phyloP scores from a whole-genome alignment of 1,140 invertebrate genomes.

The Drosophila sulfurigaster region DNA sequence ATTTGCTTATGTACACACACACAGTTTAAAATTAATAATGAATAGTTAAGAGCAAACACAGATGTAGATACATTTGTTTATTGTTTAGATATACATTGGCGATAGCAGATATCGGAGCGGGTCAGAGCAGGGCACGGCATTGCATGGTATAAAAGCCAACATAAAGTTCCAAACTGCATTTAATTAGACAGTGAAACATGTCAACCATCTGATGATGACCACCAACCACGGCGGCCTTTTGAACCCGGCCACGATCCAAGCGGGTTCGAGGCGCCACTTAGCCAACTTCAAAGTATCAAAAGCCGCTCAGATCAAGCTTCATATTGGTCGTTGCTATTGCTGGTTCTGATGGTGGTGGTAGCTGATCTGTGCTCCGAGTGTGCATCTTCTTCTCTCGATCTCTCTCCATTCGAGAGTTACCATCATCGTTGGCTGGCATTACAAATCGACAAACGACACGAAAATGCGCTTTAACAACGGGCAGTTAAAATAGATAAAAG shows the following conservation, averaged over 20 bases:
- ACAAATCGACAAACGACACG: slow-evolving; percentile 85
- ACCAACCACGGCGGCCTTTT: slow-evolving; percentile 73
- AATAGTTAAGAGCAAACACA: slow-evolving; percentile 52
- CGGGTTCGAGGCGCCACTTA: slow-evolving; percentile 71
- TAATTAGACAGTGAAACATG: slow-evolving; percentile 69
- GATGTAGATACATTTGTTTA: slow-evolving; percentile 61
- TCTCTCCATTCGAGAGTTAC: slow-evolving; percentile 34
- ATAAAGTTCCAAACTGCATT: slow-evolving; percentile 69
- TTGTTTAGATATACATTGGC: slow-evolving; percentile 54
- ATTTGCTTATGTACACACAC: slow-evolving; percentile 56
- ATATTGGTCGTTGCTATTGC: slow-evolving; percentile 1
- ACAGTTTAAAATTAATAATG: slow-evolving; percentile 39
- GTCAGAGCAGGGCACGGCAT: slow-evolving; percentile 39
- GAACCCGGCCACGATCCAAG: slow-evolving; percentile 57
- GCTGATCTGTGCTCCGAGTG: slow-evolving; percentile 11
- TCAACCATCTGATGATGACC: slow-evolving; percentile 49
- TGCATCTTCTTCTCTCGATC: slow-evolving; percentile 20
- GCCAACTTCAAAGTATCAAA: slow-evolving; percentile 69
- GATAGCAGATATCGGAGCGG: slow-evolving; percentile 14
- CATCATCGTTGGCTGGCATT: slow-evolving; percentile 71
- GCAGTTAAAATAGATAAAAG: slow-evolving; percentile 84
- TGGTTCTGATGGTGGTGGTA: slow-evolving; percentile 26
- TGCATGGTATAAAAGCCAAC: slow-evolving; percentile 68
- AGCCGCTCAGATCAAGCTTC: slow-evolving; percentile 42
- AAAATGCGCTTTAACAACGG: slow-evolving; percentile 84